A percentile compares a stretch with the other conserved stretches of the same genome.
Evolutionary conservation across 2,888 invertebrate genomes (phyloP).

Genomic region (Lochmaea capreae): DNA sequence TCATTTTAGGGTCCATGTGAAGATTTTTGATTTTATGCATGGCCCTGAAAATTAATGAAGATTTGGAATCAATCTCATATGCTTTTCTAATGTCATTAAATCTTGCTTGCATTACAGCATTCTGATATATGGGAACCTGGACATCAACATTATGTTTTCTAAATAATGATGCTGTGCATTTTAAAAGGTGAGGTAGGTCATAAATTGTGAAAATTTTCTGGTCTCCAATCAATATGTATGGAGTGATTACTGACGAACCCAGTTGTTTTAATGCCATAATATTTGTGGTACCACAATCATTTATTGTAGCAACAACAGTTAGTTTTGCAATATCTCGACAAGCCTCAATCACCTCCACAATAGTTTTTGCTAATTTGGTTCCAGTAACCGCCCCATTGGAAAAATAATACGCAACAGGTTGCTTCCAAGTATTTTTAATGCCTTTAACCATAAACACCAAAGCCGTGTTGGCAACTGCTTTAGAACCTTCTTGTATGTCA

Average conservation of each 20-base stretch:
- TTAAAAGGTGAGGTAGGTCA: conserved; percentile 36
- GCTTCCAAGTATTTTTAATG: conserved; percentile 35
- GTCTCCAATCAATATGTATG: conserved; percentile 27
- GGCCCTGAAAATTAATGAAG: conserved; percentile 35
- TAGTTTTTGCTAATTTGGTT: conserved; percentile 11
- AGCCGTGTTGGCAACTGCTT: conserved; percentile 32
- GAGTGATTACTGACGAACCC: conserved; percentile 23
- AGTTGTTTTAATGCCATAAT: conserved; percentile 27
- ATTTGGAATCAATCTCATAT: conserved; percentile 33
- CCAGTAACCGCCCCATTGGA: conserved; percentile 25
- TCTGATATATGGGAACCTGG: background rate
- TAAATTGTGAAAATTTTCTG: conserved; percentile 34
- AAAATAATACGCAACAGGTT: conserved; percentile 39
- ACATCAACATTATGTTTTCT: conserved; percentile 24
- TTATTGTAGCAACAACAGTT: conserved; percentile 19
- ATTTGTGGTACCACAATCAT: conserved; percentile 33
- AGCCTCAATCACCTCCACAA: conserved; percentile 3
- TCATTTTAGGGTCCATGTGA: conserved; percentile 44
- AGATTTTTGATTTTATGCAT: conserved; percentile 41
- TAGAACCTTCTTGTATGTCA: conserved; percentile 17
- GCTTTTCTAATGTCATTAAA: conserved; percentile 33
- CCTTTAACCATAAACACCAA: conserved; percentile 37
- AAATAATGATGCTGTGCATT: conserved; percentile 29
- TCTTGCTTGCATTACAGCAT: conserved; percentile 8
- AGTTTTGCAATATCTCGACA: conserved; percentile 7